These are phyloP conservation scores for Botia almorhae DNA, from an alignment of 2,797 vertebrate species.

Conservation along the genomic window DNA sequence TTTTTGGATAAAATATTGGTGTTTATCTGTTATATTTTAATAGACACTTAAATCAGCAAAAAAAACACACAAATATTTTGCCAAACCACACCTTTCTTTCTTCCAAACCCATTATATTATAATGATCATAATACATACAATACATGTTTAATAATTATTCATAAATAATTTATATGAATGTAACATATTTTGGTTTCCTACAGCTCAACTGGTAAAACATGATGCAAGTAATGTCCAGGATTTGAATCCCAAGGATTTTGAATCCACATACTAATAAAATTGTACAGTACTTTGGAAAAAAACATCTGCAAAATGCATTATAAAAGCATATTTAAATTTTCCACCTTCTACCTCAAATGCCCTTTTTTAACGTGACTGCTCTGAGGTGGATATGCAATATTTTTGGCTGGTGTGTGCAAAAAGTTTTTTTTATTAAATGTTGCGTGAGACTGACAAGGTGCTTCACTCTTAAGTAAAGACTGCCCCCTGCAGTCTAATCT, in stretches of 20 bases:
- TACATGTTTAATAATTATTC: neutral
- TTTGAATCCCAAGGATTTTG: too few relatives aligned
- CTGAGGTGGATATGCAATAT: neutral
- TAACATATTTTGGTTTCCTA: neutral
- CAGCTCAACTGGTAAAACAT: neutral
- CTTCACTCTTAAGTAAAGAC: neutral
- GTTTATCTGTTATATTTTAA: neutral
- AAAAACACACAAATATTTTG: neutral
- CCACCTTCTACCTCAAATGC: neutral
- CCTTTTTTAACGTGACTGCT: neutral
- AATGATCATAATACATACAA: neutral
- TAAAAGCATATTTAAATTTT: neutral
- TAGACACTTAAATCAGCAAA: neutral
- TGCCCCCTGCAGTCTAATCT: constrained; percentile 28
- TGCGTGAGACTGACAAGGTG: neutral
- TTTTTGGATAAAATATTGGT: neutral
- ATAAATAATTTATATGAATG: neutral
- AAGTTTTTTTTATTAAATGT: neutral
- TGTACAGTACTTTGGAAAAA: neutral
- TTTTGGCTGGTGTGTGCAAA: neutral
- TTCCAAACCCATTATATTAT: neutral
- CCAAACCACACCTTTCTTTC: neutral
- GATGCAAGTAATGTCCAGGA: neutral
- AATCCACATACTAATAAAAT: neutral
- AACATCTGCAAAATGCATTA: neutral